Evolutionary conservation across 2,888 invertebrate genomes (phyloP).

Genomic region (Trichogramma dendrolimi): DNA sequence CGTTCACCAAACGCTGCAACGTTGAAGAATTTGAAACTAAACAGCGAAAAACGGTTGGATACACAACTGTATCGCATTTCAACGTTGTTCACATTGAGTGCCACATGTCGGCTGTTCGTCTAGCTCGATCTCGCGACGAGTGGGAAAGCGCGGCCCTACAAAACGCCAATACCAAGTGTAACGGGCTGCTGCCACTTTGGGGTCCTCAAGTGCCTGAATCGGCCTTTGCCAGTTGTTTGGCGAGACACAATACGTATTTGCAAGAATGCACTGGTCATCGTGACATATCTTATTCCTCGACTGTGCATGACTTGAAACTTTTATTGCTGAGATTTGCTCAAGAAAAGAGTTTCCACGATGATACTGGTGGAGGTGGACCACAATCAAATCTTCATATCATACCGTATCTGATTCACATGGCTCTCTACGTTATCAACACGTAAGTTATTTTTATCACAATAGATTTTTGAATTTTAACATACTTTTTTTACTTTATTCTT

Average conservation of each 20-base stretch:
- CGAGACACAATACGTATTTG: constrained; percentile 84
- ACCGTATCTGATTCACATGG: constrained; percentile 90
- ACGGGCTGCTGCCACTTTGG: constrained; percentile 93
- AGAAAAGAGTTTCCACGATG: constrained; percentile 94
- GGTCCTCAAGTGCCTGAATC: constrained; percentile 91
- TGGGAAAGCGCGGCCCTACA: constrained; percentile 98
- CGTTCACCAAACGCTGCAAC: constrained; percentile 91
- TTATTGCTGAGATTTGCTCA: constrained; percentile 83
- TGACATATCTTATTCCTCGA: constrained; percentile 74
- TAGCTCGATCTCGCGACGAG: constrained; percentile 71
- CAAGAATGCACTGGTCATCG: constrained; percentile 70
- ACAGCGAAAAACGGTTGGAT: constrained; percentile 80
- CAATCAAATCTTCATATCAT: constrained; percentile 96
- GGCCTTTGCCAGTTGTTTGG: constrained; percentile 88
- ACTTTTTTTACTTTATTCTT: not conserved
- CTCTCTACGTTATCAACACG: constrained; percentile 89
- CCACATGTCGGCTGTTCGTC: constrained; percentile 92
- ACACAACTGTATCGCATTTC: constrained; percentile 95
- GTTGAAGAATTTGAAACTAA: constrained; percentile 91
- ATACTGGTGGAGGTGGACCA: constrained; percentile 94
- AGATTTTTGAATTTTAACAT: constrained; percentile 5
- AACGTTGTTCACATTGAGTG: constrained; percentile 98
- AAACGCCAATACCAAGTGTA: constrained; percentile 96
- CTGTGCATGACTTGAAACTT: constrained; percentile 89
- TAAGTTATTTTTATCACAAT: constrained; percentile 50